A percentile compares a stretch with the other conserved stretches of the same genome.
Conservation (phyloP, 1,140 invertebrate genomes). For the roundworm (Caenorhabditis elegans) region WBcel235 BX284606.5:7981501-7982000, state of each 20-base stretch:
- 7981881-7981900: constrained; percentile 71
- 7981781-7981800: constrained; percentile 75
- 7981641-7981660: constrained; percentile 82
- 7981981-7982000: constrained; percentile 72
- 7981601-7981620: constrained; percentile 91
- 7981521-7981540: too few relatives aligned
- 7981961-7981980: too few relatives aligned
- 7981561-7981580: constrained; percentile 77
- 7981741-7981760: neutral
- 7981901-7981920: constrained; percentile 54
- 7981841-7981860: constrained; percentile 72
- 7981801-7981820: constrained; percentile 68
- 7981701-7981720: constrained; percentile 78
- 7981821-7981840: constrained; percentile 78
- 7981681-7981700: constrained; percentile 78
- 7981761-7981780: neutral
- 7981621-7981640: constrained; percentile 89
- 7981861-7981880: constrained; percentile 64
- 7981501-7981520: too few relatives aligned
- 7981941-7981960: neutral
- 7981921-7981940: constrained; percentile 69
- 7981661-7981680: constrained; percentile 84
- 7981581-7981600: constrained; percentile 94
- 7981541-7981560: constrained; percentile 74
- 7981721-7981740: constrained; percentile 74